phyloP scores from a whole-genome alignment of 2,888 invertebrate genomes.

The Ceramica pisi region DNA sequence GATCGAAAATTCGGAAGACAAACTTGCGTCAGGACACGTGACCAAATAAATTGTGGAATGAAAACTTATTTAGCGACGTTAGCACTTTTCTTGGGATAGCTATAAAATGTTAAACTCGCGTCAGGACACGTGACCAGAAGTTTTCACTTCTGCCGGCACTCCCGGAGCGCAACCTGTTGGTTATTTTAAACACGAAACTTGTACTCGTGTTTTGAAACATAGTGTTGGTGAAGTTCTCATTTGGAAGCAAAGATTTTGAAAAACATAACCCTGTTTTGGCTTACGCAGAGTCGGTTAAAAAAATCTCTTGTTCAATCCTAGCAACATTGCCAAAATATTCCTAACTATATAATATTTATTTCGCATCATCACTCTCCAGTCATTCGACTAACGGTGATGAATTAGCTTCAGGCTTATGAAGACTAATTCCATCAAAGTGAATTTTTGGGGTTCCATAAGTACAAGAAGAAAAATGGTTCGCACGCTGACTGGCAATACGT shows the following conservation, averaged over 20 bases:
- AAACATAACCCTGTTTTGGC: background rate
- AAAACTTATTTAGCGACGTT: too few species aligned
- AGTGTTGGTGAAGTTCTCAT: too few species aligned
- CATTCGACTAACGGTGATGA: constrained; percentile 76
- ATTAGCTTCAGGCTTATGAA: constrained; percentile 83
- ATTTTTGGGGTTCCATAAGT: constrained; percentile 81
- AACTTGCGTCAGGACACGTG: too few species aligned
- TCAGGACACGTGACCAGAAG: too few species aligned
- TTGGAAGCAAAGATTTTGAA: background rate
- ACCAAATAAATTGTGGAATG: too few species aligned
- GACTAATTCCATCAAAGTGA: constrained; percentile 82
- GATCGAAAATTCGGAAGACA: too few species aligned
- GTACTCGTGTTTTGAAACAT: too few species aligned
- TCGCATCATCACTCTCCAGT: constrained; percentile 77
- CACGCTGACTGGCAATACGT: constrained; percentile 82
- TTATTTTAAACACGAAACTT: too few species aligned
- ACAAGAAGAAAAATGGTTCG: constrained; percentile 84
- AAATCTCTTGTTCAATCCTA: background rate
- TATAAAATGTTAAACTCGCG: too few species aligned
- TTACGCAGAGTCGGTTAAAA: background rate
- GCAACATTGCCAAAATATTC: background rate
- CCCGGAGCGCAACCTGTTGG: too few species aligned
- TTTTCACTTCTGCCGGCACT: too few species aligned
- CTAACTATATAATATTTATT: constrained; percentile 67
- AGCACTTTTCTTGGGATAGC: too few species aligned